Base-by-base conservation (phyloP, 2,888 invertebrate genomes). In the Polydrusus cervinus region DNA sequence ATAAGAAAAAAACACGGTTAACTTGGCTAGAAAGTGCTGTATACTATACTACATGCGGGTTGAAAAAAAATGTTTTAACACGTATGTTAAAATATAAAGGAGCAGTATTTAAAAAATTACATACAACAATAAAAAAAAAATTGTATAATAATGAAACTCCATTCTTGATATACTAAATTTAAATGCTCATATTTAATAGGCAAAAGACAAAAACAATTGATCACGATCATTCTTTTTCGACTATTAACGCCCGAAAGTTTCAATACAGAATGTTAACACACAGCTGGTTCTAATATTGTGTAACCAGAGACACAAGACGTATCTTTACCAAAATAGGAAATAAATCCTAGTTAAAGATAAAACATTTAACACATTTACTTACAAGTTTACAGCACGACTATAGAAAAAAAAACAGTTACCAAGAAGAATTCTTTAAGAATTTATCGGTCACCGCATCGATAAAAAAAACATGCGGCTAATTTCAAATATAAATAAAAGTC, bases 401-500 rank as follows among this genome's bases (percentile, higher is more conserved):
- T 5, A 30, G 14, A 49, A 20, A 43, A 53, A 67, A 65, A 67
- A 67, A 67, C 67, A 53, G 67, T 67, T 67, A 67, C 67, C 13
- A 6, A 43, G 53, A 67, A 43, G 53, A 67, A 53, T 67, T 53
- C 53, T 49, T 20, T 53, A 16, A 51, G 20, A 53, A 67, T 67
- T 67, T 67, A 67, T 67, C 67, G 67, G 34, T 55, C 51, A 53
- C 18, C 11, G 7, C n/a, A 70, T 70, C 70, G 70, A 70, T 49
- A 70, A 60, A 70, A 70, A 69, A 70, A 70, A 49, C 61, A 70
- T 3, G 62, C 61, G 62, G 70, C 70, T 70, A 70, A 70, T 70
- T 70, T 70, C 51, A 70, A 70, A 70, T 70, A 70, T 70, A 70
- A 70, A 70, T 70, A 70, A 70, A 70, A 70, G 70, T 70, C 70